These are phyloP conservation scores for Pantherophis alleghaniensis DNA, from an alignment of 2,797 vertebrate species.

Conservation along the genomic window DNA sequence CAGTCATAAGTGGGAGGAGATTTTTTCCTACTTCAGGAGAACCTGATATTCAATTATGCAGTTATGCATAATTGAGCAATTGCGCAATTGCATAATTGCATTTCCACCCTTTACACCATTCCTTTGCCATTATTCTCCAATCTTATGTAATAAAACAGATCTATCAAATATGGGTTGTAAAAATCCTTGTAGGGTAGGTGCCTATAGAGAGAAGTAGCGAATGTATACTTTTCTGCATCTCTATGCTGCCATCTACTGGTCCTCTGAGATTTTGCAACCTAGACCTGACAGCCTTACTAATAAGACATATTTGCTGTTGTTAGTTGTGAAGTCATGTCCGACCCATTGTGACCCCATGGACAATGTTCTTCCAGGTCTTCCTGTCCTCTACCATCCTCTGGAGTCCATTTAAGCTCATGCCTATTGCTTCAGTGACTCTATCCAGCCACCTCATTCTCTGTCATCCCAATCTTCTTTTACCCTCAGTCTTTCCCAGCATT, in stretches of 20 bases:
- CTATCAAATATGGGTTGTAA: neutral
- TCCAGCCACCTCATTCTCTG: too few species aligned
- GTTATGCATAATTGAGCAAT: neutral
- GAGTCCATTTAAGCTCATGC: too few species aligned
- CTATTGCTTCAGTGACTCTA: too few species aligned
- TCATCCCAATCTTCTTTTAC: too few species aligned
- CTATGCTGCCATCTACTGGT: neutral
- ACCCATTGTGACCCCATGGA: too few species aligned
- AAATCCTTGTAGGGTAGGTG: neutral
- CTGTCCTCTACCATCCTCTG: too few species aligned
- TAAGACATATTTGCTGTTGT: too few species aligned
- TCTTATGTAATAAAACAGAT: neutral
- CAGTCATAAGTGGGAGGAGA: too few species aligned
- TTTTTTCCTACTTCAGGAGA: neutral
- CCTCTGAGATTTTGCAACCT: neutral
- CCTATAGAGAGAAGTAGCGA: neutral
- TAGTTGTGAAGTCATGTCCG: too few species aligned
- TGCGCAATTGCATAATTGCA: neutral
- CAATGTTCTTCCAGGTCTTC: too few species aligned
- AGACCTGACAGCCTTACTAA: neutral
- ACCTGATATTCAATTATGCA: neutral
- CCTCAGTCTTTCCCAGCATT: too few species aligned
- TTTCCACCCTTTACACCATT: neutral
- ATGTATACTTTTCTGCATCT: neutral
- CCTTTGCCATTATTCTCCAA: neutral